Evolutionary conservation across 1,140 invertebrate species (phyloP).

Genomic region (Ceratosolen solmsi): DNA sequence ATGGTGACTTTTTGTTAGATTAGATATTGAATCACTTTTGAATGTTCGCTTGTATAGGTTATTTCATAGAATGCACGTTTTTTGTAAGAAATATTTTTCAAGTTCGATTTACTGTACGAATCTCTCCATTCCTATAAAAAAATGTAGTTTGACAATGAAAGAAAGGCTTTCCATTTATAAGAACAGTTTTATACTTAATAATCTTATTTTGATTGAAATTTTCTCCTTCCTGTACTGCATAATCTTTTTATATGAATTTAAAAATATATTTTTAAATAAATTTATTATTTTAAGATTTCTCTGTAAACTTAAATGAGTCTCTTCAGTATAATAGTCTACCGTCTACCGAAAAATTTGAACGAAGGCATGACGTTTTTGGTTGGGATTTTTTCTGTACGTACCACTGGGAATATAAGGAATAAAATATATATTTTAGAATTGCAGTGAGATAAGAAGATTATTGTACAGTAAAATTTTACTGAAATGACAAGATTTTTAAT

Average conservation of each 20-base stretch:
- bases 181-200: neutral
- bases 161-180: neutral
- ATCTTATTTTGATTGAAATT: neutral
- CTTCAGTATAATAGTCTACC: neutral
- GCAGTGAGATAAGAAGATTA: constrained; percentile 35
- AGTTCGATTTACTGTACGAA: neutral
- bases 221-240: neutral
- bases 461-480: constrained; percentile 31
- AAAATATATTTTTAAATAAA: neutral
- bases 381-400: constrained; percentile 15
- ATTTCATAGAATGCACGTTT: constrained; percentile 6
- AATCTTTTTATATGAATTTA: neutral
- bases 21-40: constrained; percentile 3
- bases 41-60: neutral
- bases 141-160: neutral
- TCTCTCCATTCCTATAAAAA: neutral
- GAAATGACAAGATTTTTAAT: neutral
- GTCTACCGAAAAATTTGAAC: constrained; percentile 35
- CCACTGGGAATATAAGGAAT: constrained; percentile 38
- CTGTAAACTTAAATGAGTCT: constrained; percentile 5
- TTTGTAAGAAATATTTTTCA: neutral
- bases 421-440: constrained; percentile 40
- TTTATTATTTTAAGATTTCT: constrained; percentile 17
- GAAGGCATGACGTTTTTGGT: constrained; percentile 27
- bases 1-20: constrained; percentile 27